Evolutionary conservation across 2,113 vertebrate genomes (phyloP).

Genomic region (Leucoraja erinaceus): DNA sequence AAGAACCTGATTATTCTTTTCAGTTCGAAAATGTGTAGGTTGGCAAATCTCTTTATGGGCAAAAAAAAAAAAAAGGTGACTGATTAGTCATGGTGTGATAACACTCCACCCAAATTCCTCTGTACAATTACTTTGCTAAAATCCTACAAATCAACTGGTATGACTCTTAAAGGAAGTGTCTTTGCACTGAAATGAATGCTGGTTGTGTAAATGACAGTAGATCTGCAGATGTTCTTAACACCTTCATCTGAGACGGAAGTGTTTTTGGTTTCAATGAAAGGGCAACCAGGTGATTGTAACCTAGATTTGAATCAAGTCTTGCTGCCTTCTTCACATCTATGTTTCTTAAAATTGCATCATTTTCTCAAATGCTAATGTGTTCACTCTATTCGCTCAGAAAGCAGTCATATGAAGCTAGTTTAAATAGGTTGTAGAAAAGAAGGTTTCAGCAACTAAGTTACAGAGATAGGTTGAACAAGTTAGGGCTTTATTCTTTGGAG

Average conservation of each 20-base stretch:
- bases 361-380: not conserved
- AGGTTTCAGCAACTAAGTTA: no score
- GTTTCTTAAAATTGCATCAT: not conserved
- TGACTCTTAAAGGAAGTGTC: slow-evolving; percentile 29
- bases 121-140: not conserved
- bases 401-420: not conserved
- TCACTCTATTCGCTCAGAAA: no score
- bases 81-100: slow-evolving; percentile 34
- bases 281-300: not conserved
- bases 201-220: not conserved
- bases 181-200: not conserved
- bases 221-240: slow-evolving; percentile 3
- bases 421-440: not conserved
- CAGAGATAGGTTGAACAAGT: no score
- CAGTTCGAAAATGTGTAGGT: not conserved
- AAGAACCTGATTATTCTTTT: not conserved
- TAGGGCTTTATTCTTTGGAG: no score
- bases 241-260: slow-evolving; percentile 1
- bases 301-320: not conserved
- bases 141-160: not conserved
- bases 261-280: not conserved
- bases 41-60: not conserved
- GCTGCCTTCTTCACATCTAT: not conserved
- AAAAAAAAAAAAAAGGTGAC: slow-evolving; percentile 18
- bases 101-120: not conserved